Evolutionary conservation across 2,113 vertebrate genomes (phyloP), one percentile per base, ranked within the genome.

Genomic region (Lophura nycthemera): DNA sequence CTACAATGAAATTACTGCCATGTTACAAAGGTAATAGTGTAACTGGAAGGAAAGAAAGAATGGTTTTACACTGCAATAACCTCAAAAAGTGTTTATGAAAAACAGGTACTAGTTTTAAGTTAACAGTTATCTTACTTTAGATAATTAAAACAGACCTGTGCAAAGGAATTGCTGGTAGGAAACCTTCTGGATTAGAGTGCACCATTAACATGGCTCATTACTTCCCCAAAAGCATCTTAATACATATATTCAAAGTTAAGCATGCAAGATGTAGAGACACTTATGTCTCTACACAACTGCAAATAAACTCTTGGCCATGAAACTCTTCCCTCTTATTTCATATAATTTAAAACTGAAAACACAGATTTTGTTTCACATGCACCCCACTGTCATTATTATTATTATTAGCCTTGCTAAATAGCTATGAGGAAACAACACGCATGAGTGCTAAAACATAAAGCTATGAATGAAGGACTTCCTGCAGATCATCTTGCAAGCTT

Each of bases 21-120:
- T 60, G n/a, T 24, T 83, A 72, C 25, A 86, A 83, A 95, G 73
- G 69, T 76, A 81, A 19, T 25, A 77, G 27, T n/a, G 8, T 22
- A 90, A 93, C 9, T 36, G 22, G 42, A 38, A 42, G 21, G 25
- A 88, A 88, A 71, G 47, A 66, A 91, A 92, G 88, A 32, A n/a
- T 83, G 69, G 65, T 72, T 92, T 92, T 70, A 90, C 80, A 86
- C 73, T 57, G 32, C 52, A 72, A 13, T 54, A 90, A 82, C 15
- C 38, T 60, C 83, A 93, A 38, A 74, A 91, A 71, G 72, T 22
- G 43, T 18, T 90, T 42, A 83, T 75, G 65, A 77, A 47, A 80
- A 91, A 59, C 75, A 89, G 82, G 77, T 9, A 22, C 24, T 12
- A 32, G 15, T 25, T 76, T 81, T 73, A 56, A 79, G 29, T 12